Percentiles rank a stretch among this genome's conserved stretches.
These are phyloP conservation scores for Drosophila cyrtoloma DNA, from an alignment of 2,888 invertebrate species.

Conservation along the genomic window DNA sequence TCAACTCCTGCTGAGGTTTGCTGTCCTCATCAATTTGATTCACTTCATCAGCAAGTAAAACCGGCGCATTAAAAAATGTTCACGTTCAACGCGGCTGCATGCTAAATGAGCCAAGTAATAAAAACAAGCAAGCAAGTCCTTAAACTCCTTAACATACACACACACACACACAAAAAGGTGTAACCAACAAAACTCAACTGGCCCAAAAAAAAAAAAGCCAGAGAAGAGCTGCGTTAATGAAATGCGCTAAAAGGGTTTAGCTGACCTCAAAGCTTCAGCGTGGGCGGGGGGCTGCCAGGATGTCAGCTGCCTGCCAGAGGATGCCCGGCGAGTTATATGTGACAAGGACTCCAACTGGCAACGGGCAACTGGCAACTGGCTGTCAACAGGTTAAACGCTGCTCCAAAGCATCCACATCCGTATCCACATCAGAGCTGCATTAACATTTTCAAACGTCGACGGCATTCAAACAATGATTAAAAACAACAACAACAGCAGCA, in stretches of 20 bases:
- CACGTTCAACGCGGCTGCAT: constrained; percentile 68
- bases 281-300: not conserved
- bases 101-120: constrained; percentile 71
- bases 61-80: constrained; percentile 75
- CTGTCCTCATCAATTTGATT: constrained; percentile 72
- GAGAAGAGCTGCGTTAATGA: constrained; percentile 58
- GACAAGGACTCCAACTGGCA: constrained; percentile 13
- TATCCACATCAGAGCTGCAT: constrained; percentile 18
- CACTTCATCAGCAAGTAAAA: constrained; percentile 82
- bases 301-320: constrained; percentile 1
- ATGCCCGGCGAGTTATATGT: constrained; percentile 20
- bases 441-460: constrained; percentile 56
- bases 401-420: constrained; percentile 14
- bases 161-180: constrained; percentile 37
- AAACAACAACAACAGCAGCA: constrained; percentile 20
- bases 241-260: constrained; percentile 77
- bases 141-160: constrained; percentile 38
- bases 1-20: constrained; percentile 14
- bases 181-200: constrained; percentile 23
- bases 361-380: constrained; percentile 11
- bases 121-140: constrained; percentile 29
- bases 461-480: constrained; percentile 40
- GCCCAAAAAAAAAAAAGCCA: constrained; percentile 7
- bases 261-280: constrained; percentile 58
- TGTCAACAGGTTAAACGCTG: constrained; percentile 58